These are phyloP conservation scores for Poecilus cupreus DNA, from an alignment of 2,888 invertebrate species.

Conservation along the genomic window DNA sequence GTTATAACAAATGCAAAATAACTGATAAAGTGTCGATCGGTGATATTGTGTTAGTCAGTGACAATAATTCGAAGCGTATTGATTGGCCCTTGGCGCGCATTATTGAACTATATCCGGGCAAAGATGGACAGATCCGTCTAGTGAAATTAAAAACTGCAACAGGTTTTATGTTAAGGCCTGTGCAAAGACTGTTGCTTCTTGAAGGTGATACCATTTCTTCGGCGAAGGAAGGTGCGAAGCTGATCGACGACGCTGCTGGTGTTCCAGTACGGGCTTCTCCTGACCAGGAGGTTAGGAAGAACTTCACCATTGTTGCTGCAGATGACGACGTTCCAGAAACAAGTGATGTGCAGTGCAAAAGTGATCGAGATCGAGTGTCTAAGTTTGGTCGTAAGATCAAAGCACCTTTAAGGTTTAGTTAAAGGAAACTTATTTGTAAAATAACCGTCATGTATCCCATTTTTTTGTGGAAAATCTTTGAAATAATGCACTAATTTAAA, in stretches of 20 bases:
- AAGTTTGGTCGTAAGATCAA: not conserved
- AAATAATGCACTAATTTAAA: not conserved
- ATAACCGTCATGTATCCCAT: not conserved
- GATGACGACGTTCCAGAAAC: not conserved
- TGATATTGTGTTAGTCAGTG: not conserved
- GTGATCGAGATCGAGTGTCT: not conserved
- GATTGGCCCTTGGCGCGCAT: conserved; percentile 4
- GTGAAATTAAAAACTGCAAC: not conserved
- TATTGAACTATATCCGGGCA: not conserved
- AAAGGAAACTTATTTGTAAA: not conserved
- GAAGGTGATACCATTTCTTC: not conserved
- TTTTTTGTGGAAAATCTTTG: not conserved
- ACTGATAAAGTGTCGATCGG: not conserved
- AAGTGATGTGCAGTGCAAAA: not conserved
- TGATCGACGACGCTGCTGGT: not conserved
- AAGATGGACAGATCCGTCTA: conserved; percentile 19
- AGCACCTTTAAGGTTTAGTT: not conserved
- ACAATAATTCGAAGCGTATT: not conserved
- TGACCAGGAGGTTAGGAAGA: not conserved
- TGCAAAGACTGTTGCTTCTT: not conserved
- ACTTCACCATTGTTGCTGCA: not conserved
- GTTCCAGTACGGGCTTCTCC: too few relatives aligned
- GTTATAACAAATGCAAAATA: not conserved
- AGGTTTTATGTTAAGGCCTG: conserved; percentile 7
- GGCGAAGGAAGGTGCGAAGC: not conserved